Evolutionary conservation across 2,888 invertebrate species (phyloP).

Genomic region (Lasius fuliginosus): DNA sequence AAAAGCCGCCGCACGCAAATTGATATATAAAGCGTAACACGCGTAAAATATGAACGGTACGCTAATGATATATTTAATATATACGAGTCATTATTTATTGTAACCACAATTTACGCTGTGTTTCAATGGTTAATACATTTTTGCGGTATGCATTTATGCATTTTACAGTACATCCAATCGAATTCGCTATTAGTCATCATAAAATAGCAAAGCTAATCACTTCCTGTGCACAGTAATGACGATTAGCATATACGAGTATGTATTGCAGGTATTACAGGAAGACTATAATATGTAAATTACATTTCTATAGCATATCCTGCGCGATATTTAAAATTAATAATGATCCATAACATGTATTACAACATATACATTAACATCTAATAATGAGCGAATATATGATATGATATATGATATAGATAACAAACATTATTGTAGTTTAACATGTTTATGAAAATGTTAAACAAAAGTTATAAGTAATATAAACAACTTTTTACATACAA

Average conservation of each 20-base stretch:
- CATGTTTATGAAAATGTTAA: background rate
- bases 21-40: conserved; percentile 16
- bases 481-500: background rate
- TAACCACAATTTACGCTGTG: background rate
- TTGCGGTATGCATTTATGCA: background rate
- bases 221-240: background rate
- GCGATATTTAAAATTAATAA: conserved; percentile 33
- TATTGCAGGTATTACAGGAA: background rate
- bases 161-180: background rate
- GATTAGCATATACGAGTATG: background rate
- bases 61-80: background rate
- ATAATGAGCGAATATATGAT: background rate
- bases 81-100: conserved; percentile 2
- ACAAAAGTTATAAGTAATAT: no score
- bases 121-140: background rate
- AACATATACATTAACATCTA: background rate
- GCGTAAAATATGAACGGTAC: background rate
- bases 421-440: background rate
- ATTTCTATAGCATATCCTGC: background rate
- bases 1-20: background rate
- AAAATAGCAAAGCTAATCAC: background rate
- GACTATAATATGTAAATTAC: background rate
- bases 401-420: background rate
- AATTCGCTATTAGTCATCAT: background rate
- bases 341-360: background rate